A percentile compares a stretch with the other conserved stretches of the same genome.
Evolutionary conservation across 1,140 invertebrate species (phyloP).

Genomic region (Anastrepha obliqua): DNA sequence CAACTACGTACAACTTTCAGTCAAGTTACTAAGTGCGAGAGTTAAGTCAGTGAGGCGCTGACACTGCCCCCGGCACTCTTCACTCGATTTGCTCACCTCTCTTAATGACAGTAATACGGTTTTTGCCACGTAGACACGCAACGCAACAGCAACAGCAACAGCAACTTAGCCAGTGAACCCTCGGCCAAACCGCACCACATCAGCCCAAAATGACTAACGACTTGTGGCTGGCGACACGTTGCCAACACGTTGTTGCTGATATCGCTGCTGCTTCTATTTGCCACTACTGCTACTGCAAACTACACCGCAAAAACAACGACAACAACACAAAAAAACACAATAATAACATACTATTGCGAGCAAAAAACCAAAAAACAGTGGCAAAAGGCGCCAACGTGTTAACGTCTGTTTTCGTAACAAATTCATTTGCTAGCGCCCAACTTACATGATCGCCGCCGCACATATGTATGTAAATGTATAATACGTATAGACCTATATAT

Average conservation of each 20-base stretch:
- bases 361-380: not conserved
- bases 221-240: slow-evolving; percentile 48
- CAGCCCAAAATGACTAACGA: slow-evolving; percentile 41
- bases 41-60: not conserved
- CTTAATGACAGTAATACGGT: slow-evolving; percentile 34
- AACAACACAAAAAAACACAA: not conserved
- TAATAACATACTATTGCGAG: not conserved
- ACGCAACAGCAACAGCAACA: not conserved
- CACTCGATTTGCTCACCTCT: not conserved
- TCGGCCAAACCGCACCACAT: not conserved
- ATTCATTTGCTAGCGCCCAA: slow-evolving; percentile 35
- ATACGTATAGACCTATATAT: not conserved
- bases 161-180: not conserved
- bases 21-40: not conserved
- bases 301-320: not conserved
- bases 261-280: not conserved
- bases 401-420: slow-evolving; percentile 50
- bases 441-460: not conserved
- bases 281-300: not conserved
- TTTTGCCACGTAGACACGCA: slow-evolving; percentile 47
- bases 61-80: not conserved
- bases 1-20: not conserved
- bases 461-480: not conserved
- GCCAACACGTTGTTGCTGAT: slow-evolving; percentile 35
- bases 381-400: slow-evolving; percentile 42